phyloP scores from a whole-genome alignment of 2,888 invertebrate genomes.

The Epinotia bilunana region DNA sequence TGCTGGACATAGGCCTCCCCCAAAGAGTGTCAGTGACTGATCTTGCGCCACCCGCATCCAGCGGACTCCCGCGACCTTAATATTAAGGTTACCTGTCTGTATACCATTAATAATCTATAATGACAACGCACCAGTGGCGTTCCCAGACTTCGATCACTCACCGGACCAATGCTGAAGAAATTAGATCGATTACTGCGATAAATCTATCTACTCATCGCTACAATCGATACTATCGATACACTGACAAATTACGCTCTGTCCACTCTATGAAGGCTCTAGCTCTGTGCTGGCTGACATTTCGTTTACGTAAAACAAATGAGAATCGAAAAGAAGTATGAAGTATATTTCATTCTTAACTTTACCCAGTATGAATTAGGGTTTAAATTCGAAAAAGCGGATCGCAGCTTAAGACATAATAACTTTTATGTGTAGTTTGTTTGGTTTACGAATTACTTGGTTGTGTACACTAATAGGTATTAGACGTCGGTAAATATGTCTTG shows the following conservation, averaged over 20 bases:
- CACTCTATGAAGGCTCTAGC: constrained; percentile 62
- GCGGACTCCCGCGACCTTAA: too few relatives aligned
- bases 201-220: constrained; percentile 73
- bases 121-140: constrained; percentile 80
- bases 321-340: background rate
- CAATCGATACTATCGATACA: constrained; percentile 72
- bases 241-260: constrained; percentile 81
- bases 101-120: constrained; percentile 60
- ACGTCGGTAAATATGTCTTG: constrained; percentile 40
- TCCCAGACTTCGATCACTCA: constrained; percentile 80
- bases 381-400: background rate
- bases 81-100: constrained; percentile 18
- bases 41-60: too few relatives aligned
- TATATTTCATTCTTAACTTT: constrained; percentile 3
- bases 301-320: constrained; percentile 27
- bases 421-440: constrained; percentile 2
- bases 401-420: background rate
- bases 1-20: too few relatives aligned
- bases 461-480: constrained; percentile 35
- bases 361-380: background rate
- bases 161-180: constrained; percentile 77
- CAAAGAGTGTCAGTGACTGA: too few relatives aligned
- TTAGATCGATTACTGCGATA: constrained; percentile 83
- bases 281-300: constrained; percentile 49
- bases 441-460: constrained; percentile 38